Conservation (phyloP, 1,140 invertebrate species). For the Limonius californicus region DNA sequence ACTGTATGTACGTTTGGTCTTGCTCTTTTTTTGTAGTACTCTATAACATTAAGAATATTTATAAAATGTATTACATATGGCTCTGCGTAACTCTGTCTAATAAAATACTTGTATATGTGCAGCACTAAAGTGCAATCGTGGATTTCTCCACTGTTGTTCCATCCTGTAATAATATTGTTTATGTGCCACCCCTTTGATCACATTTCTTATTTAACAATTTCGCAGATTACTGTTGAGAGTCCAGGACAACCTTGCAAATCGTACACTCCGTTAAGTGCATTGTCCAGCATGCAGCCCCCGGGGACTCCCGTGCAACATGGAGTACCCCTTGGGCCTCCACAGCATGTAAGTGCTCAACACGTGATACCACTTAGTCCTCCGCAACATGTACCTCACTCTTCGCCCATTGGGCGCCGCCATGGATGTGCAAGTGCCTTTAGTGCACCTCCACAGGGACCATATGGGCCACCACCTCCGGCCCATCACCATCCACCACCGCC, state of each 20-base stretch:
- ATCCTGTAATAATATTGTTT: too few species aligned
- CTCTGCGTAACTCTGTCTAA: too few species aligned
- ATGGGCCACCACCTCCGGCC: constrained; percentile 39
- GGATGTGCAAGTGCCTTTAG: constrained; percentile 56
- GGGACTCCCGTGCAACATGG: constrained; percentile 45
- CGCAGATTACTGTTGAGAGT: constrained; percentile 37
- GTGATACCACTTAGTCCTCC: constrained; percentile 29
- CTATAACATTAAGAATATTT: too few species aligned
- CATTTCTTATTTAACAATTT: too few species aligned
- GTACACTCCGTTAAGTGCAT: constrained; percentile 78
- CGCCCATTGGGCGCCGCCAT: constrained; percentile 45
- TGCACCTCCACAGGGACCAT: constrained; percentile 43
- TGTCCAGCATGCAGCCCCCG: constrained; percentile 82
- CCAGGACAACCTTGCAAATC: constrained; percentile 53
- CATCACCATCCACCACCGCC: constrained; percentile 35
- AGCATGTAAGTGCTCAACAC: constrained; percentile 26
- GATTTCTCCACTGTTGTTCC: too few species aligned
- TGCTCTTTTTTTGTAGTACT: too few species aligned
- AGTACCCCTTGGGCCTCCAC: constrained; percentile 37
- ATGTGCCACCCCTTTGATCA: too few species aligned
- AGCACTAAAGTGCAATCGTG: too few species aligned
- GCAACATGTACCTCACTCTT: constrained; percentile 28
- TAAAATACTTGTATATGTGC: constrained; percentile 6
- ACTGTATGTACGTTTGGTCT: too few species aligned
- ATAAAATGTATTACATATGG: too few species aligned